Conservation (phyloP, 2,113 vertebrate genomes). For the Indicator indicator region DNA sequence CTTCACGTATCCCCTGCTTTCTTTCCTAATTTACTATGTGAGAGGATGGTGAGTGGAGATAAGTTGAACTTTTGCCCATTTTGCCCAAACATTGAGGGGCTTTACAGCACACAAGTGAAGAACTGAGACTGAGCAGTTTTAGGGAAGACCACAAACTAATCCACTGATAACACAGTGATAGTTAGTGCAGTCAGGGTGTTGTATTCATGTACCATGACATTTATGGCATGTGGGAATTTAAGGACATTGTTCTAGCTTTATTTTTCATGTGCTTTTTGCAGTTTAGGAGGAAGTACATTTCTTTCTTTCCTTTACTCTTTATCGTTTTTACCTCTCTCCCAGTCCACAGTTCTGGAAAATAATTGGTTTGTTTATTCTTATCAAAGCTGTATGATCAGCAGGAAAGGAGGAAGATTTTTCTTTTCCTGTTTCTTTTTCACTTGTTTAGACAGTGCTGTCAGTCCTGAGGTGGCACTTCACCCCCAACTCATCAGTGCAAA, state of each 20-base stretch:
- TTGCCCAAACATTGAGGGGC: background rate
- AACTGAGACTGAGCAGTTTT: background rate
- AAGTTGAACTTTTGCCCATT: background rate
- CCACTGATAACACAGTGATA: background rate
- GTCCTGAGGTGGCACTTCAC: background rate
- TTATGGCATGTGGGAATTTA: background rate
- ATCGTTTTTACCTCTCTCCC: background rate
- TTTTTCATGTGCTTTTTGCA: background rate
- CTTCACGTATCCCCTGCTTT: background rate
- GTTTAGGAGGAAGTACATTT: background rate
- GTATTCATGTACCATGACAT: background rate
- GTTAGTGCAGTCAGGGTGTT: background rate
- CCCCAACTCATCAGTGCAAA: background rate
- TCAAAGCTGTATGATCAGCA: background rate
- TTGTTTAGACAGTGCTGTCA: background rate
- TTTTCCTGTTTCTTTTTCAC: background rate
- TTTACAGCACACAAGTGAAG: background rate
- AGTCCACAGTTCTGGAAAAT: background rate
- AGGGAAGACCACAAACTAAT: background rate
- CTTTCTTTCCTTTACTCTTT: background rate
- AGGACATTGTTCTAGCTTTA: background rate
- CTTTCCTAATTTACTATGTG: background rate
- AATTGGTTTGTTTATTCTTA: background rate
- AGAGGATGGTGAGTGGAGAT: background rate
- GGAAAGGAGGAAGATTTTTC: background rate